phyloP scores from a whole-genome alignment of 2,797 vertebrate species.

The Martes flavigula region DNA sequence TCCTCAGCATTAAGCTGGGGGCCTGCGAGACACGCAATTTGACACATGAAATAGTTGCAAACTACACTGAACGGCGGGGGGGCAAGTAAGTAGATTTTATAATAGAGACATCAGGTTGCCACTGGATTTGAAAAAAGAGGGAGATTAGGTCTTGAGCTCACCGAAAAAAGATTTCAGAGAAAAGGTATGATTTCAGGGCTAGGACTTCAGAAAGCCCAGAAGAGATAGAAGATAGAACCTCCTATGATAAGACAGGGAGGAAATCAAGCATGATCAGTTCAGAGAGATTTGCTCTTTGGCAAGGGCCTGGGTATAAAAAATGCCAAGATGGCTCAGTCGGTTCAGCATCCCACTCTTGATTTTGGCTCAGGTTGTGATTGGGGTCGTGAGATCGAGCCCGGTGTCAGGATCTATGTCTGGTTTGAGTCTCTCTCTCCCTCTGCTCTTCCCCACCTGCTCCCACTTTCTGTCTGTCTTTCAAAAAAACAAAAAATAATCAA shows the following conservation, averaged over 20 bases:
- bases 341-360: neutral
- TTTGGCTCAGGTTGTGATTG: neutral
- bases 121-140: neutral
- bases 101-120: neutral
- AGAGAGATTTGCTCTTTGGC: neutral
- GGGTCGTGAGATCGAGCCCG: neutral
- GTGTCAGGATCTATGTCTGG: neutral
- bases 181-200: neutral
- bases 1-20: neutral
- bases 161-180: neutral
- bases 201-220: neutral
- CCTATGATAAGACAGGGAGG: neutral
- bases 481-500: neutral
- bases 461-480: neutral
- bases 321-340: fast-evolving
- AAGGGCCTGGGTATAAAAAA: neutral
- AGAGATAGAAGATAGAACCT: neutral
- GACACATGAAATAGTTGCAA: neutral
- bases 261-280: neutral
- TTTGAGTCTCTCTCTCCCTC: neutral
- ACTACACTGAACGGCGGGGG: neutral
- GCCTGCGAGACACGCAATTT: neutral
- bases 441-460: neutral
- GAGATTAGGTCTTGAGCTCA: neutral
- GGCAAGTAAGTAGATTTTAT: neutral